Evolutionary conservation across 2,888 invertebrate species (phyloP), one percentile per base, ranked within the genome.

Genomic region (Aphrophora alni): DNA sequence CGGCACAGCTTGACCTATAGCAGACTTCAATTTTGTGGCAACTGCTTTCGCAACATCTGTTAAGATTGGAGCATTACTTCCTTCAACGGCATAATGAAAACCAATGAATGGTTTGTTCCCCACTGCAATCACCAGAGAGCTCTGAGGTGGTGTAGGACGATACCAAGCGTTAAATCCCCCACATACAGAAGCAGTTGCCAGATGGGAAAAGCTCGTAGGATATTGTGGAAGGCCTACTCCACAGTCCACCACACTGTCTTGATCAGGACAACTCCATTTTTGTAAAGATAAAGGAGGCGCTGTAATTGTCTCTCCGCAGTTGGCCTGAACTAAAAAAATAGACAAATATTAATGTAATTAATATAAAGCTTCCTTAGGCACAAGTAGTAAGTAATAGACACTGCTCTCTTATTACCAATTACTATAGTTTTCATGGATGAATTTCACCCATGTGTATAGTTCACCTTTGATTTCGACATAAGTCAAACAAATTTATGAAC

Each of bases 31-130:
- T 90, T 96, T 97, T 87, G 93, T 95, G 0, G 97, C 97, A 75
- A 98, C 95, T 78, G 96, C 97, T 87, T 95, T 93, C 0, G 97
- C 97, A n/a, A 98, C 96, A 87, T 98, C 97, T 76, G 95, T 93
- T 17, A 98, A 89, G 17, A 95, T 92, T 0, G 95, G 95, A 38
- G 94, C 94, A 24, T 94, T 90, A 78, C 93, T 94, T 26, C 97
- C 97, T 91, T 98, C 98, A 78, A 96, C 90, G 7, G 96, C 97
- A 88, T 95, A 95, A 88, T 97, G 97, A 88, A 97, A 97, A 0
- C 95, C 96, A 81, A 97, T 87, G 88, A 93, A 98, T 0, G 98
- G 98, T 82, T 93, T 92, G 7, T 92, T 91, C 0, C 98, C 98
- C 24, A 82, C 83, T n/a, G 85, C 84, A 26, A 86, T 77, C 21